Percentiles rank a stretch among this genome's conserved stretches.
Conservation (phyloP, 2,888 invertebrate species). For the Pharmacophagus antenor region DNA sequence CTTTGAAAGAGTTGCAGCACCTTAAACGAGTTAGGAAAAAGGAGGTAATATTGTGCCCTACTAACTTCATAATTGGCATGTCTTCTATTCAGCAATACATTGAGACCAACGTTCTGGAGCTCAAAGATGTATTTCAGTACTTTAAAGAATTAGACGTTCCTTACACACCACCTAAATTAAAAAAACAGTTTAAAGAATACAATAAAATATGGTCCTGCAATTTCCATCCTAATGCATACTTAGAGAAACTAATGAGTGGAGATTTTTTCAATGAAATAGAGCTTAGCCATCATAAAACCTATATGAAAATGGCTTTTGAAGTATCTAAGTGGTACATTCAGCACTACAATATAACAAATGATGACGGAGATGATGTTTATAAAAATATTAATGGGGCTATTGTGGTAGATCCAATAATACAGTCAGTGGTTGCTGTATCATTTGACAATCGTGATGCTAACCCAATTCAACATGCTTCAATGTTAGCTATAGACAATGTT, state of each 20-base stretch:
- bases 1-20: constrained; percentile 83
- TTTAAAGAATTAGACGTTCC: constrained; percentile 82
- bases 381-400: constrained; percentile 63
- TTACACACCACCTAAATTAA: constrained; percentile 81
- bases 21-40: constrained; percentile 86
- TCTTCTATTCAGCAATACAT: constrained; percentile 64
- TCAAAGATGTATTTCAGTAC: constrained; percentile 69
- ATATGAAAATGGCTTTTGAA: constrained; percentile 82
- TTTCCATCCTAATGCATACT: constrained; percentile 88
- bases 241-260: constrained; percentile 85
- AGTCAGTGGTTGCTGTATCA: constrained; percentile 85
- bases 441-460: constrained; percentile 81
- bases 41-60: constrained; percentile 80
- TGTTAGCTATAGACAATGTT: constrained; percentile 92
- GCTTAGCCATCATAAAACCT: constrained; percentile 75
- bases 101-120: constrained; percentile 66
- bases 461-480: constrained; percentile 90
- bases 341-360: constrained; percentile 20
- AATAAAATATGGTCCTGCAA: constrained; percentile 89
- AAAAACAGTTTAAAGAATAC: constrained; percentile 83
- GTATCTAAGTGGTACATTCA: constrained; percentile 62
- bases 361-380: constrained; percentile 36
- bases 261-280: constrained; percentile 81
- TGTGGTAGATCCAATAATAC: constrained; percentile 86
- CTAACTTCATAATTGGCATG: constrained; percentile 39